These are phyloP conservation scores for Shinisaurus crocodilurus DNA, from an alignment of 2,113 vertebrate genomes.

Conservation along the genomic window DNA sequence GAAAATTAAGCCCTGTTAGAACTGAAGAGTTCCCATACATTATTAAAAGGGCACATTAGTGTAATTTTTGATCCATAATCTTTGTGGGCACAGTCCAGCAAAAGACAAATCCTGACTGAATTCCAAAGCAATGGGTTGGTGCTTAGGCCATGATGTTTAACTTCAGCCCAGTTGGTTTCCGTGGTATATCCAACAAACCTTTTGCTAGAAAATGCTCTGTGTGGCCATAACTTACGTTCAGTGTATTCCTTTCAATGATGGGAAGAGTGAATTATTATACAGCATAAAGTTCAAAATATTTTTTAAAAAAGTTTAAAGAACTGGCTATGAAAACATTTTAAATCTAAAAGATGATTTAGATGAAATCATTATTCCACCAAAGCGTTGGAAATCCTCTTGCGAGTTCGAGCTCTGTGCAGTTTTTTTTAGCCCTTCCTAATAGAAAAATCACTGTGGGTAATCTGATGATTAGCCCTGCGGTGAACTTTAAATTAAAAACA, in stretches of 20 bases:
- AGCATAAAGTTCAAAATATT: not conserved
- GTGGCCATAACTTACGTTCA: not conserved
- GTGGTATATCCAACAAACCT: not conserved
- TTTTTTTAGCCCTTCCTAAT: conserved; percentile 14
- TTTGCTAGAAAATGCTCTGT: not conserved
- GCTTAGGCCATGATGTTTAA: not conserved
- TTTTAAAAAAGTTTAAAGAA: not conserved
- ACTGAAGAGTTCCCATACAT: not conserved
- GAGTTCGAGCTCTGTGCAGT: conserved; percentile 1
- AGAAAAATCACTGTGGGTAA: conserved; percentile 39
- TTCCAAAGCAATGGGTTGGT: not conserved
- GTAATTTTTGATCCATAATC: not conserved
- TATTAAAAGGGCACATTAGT: not conserved
- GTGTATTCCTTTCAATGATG: not conserved
- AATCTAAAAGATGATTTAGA: not conserved
- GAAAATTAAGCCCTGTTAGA: no score
- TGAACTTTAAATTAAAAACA: conserved; percentile 65
- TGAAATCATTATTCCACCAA: not conserved
- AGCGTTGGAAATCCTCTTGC: not conserved
- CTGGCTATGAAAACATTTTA: not conserved
- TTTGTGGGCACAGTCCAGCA: not conserved
- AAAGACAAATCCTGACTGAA: not conserved
- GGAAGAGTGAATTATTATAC: not conserved
- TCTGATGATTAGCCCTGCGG: conserved; percentile 51
- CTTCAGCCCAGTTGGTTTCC: not conserved